Evolutionary conservation across 2,113 vertebrate genomes (phyloP).

Genomic region (Alectura lathami): DNA sequence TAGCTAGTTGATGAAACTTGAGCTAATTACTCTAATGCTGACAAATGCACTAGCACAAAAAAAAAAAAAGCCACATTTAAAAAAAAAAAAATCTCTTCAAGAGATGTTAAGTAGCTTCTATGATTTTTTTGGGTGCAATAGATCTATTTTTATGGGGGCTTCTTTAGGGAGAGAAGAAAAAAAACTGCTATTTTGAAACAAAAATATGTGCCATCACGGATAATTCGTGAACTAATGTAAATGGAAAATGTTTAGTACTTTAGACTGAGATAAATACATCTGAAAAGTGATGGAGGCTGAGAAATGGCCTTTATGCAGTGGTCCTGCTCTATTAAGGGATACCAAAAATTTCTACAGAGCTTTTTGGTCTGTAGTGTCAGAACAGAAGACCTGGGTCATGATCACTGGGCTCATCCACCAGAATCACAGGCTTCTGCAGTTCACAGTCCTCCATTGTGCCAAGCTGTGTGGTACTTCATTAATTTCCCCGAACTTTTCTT

Average conservation of each 20-base stretch:
- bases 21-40: conserved; percentile 83
- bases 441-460: fast-evolving
- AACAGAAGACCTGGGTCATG: fast-evolving
- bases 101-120: conserved; percentile 70
- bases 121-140: conserved; percentile 64
- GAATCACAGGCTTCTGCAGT: background rate
- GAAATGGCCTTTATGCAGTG: background rate
- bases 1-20: conserved; percentile 79
- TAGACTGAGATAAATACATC: background rate
- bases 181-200: background rate
- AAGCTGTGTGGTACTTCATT: fast-evolving
- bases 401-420: fast-evolving
- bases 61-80: conserved; percentile 70
- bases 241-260: conserved; percentile 24
- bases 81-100: conserved; percentile 71
- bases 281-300: background rate
- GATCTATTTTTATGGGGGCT: conserved; percentile 51
- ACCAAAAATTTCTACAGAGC: background rate
- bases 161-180: background rate
- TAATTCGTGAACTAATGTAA: conserved; percentile 23
- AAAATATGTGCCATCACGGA: background rate
- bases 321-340: fast-evolving
- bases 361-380: fast-evolving
- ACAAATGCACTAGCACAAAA: conserved; percentile 75
- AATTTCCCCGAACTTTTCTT: background rate